phyloP scores from a whole-genome alignment of 1,140 invertebrate species.

The Drosophila watanabei region DNA sequence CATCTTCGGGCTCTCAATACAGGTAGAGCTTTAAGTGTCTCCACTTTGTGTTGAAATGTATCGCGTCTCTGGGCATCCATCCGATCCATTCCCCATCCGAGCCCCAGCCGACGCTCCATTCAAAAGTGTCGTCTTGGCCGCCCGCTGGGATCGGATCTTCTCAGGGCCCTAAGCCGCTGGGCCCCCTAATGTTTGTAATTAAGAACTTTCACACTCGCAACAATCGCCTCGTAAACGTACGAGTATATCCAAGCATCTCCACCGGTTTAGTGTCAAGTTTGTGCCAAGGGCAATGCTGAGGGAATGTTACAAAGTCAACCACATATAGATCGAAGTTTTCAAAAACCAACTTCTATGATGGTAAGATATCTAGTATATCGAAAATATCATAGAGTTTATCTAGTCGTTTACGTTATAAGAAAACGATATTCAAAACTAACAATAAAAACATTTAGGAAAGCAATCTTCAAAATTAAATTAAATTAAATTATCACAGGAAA shows the following conservation, averaged over 20 bases:
- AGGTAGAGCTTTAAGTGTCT: slow-evolving; percentile 84
- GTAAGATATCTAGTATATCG: not conserved
- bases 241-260: slow-evolving; percentile 41
- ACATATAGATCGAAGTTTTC: slow-evolving; percentile 10
- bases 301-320: slow-evolving; percentile 23
- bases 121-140: slow-evolving; percentile 80
- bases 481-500: not conserved
- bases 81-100: slow-evolving; percentile 13
- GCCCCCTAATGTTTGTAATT: slow-evolving; percentile 85
- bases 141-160: slow-evolving; percentile 74
- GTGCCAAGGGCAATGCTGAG: slow-evolving; percentile 64
- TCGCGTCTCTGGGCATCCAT: slow-evolving; percentile 52
- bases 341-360: not conserved
- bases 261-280: slow-evolving; percentile 80
- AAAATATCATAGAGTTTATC: not conserved
- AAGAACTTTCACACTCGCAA: slow-evolving; percentile 85
- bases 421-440: no score
- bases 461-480: not conserved
- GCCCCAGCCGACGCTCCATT: slow-evolving; percentile 53
- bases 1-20: slow-evolving; percentile 58
- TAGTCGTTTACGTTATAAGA: not conserved
- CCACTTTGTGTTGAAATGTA: slow-evolving; percentile 84
- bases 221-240: slow-evolving; percentile 82
- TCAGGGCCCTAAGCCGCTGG: slow-evolving; percentile 76
- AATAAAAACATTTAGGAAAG: not conserved